A percentile compares a stretch with the other conserved stretches of the same genome.
Conservation (phyloP, 1,140 invertebrate genomes). For the Brachionus asplanchnoidis region DNA sequence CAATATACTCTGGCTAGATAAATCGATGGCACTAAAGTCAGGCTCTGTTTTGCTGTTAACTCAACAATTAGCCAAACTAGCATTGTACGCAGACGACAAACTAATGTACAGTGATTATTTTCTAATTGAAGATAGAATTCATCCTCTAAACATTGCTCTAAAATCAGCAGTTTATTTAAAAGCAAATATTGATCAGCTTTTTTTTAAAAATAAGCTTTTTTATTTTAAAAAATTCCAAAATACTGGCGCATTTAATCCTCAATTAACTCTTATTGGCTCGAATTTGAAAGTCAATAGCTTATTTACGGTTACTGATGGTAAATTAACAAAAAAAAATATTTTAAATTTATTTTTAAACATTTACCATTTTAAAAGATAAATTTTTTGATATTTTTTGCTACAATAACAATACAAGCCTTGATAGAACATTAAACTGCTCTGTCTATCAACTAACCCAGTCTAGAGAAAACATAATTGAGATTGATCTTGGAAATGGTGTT, state of each 20-base stretch:
- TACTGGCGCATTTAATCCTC: not conserved
- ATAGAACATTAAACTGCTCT: not conserved
- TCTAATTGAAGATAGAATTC: not conserved
- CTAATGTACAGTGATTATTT: not conserved
- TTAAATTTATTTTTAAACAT: too few relatives aligned
- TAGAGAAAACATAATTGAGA: not conserved
- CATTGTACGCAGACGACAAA: not conserved
- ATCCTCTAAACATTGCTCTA: not conserved
- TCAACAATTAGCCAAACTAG: not conserved
- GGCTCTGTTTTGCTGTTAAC: not conserved
- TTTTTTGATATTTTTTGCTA: not conserved
- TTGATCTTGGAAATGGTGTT: slow-evolving; percentile 4
- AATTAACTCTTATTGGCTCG: not conserved
- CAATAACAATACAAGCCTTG: not conserved
- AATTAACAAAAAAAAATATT: not conserved
- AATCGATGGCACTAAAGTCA: not conserved
- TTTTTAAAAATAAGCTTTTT: not conserved
- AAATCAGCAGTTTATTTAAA: not conserved
- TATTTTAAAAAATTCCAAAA: not conserved
- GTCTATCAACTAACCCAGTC: not conserved
- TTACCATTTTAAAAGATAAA: not conserved
- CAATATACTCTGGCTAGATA: not conserved
- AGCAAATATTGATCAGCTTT: not conserved
- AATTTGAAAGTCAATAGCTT: not conserved
- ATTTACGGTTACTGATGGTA: not conserved